phyloP scores from a whole-genome alignment of 2,797 vertebrate species.

The Adrianichthys oophorus region DNA sequence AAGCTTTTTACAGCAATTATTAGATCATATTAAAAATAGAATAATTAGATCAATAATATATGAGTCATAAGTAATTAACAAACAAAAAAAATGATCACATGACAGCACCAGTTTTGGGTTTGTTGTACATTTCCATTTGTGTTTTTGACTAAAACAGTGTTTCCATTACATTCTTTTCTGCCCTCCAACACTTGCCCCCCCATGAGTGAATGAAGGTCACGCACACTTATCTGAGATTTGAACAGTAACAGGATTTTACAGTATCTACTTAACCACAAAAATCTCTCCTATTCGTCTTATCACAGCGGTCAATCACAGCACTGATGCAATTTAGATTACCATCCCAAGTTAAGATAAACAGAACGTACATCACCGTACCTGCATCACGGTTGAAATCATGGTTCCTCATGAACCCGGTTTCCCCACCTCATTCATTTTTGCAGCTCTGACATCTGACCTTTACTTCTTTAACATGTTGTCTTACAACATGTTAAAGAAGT shows the following conservation, averaged over 20 bases:
- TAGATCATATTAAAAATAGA: too few relatives aligned
- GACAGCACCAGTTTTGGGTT: too few relatives aligned
- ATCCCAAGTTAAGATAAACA: conserved; percentile 35
- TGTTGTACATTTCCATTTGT: too few relatives aligned
- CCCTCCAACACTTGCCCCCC: not conserved
- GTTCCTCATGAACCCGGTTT: conserved; percentile 4
- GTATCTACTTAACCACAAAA: conserved; percentile 45
- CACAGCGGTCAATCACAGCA: conserved; percentile 29
- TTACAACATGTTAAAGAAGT: too few relatives aligned
- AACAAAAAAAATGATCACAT: too few relatives aligned
- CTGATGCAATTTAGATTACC: conserved; percentile 71
- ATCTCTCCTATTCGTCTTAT: conserved; percentile 46
- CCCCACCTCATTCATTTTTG: not conserved
- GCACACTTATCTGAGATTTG: conserved; percentile 22
- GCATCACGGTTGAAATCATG: conserved; percentile 24
- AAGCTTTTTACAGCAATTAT: too few relatives aligned
- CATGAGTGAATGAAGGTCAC: conserved; percentile 32
- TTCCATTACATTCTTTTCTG: not conserved
- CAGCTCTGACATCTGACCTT: not conserved
- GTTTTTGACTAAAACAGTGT: too few relatives aligned
- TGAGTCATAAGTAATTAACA: too few relatives aligned
- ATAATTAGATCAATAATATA: too few relatives aligned
- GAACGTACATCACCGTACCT: conserved; percentile 3
- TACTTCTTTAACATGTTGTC: conserved; percentile 14
- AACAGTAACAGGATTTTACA: conserved; percentile 11